These are phyloP conservation scores for Drosophila borborema DNA, from an alignment of 2,888 invertebrate genomes.

Conservation along the genomic window DNA sequence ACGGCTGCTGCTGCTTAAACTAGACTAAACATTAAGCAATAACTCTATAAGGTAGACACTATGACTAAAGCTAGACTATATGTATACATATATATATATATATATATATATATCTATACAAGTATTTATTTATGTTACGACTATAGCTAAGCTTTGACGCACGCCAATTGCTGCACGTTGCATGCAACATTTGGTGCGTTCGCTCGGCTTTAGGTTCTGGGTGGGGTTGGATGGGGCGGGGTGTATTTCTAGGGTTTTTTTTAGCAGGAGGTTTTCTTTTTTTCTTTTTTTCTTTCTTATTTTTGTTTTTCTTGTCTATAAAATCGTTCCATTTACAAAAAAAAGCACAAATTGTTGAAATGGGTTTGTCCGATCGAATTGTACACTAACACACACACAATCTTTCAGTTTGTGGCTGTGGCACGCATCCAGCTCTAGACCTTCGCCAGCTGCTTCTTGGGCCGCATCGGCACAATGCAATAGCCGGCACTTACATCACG, in stretches of 20 bases:
- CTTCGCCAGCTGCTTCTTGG: constrained; percentile 85
- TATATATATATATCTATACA: constrained; percentile 12
- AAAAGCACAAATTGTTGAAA: constrained; percentile 76
- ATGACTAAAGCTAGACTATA: constrained; percentile 54
- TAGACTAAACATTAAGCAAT: constrained; percentile 54
- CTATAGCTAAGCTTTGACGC: constrained; percentile 22
- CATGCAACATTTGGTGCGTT: constrained; percentile 27
- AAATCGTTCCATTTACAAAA: constrained; percentile 85
- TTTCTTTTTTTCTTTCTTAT: constrained; percentile 9
- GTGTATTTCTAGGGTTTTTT: not conserved
- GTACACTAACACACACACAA: constrained; percentile 27
- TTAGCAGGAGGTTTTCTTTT: not conserved
- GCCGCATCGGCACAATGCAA: constrained; percentile 91
- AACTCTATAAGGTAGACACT: constrained; percentile 42
- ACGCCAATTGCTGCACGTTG: constrained; percentile 17
- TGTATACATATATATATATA: constrained; percentile 17
- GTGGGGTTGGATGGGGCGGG: constrained; percentile 3
- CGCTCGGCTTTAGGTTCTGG: constrained; percentile 29
- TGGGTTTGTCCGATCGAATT: constrained; percentile 63
- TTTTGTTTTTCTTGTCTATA: constrained; percentile 60
- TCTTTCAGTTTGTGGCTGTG: constrained; percentile 25
- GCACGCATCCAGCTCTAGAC: constrained; percentile 72
- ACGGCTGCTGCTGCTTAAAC: constrained; percentile 61
- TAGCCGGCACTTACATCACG: constrained; percentile 97
- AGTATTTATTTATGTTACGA: constrained; percentile 19